Evolutionary conservation across 1,140 invertebrate genomes (phyloP).

Genomic region (Atta texana): DNA sequence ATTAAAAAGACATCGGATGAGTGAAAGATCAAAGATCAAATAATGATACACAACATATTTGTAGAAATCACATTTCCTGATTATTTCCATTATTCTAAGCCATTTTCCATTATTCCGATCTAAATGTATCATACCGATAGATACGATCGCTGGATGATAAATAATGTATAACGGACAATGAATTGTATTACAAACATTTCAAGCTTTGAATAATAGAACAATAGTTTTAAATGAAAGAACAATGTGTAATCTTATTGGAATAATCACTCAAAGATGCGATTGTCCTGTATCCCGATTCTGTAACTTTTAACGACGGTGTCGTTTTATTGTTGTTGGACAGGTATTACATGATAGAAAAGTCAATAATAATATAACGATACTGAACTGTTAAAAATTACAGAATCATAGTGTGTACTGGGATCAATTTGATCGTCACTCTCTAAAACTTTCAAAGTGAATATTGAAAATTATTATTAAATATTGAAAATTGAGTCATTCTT

Average conservation of each 20-base stretch:
- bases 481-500: too few species aligned
- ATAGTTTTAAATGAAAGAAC: not conserved
- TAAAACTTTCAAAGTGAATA: too few species aligned
- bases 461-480: too few species aligned
- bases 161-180: not conserved
- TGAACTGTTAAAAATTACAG: too few species aligned
- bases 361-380: too few species aligned
- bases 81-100: not conserved
- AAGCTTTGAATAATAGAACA: conserved; percentile 2
- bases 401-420: too few species aligned
- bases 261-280: not conserved
- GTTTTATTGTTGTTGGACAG: too few species aligned
- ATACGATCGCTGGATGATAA: not conserved
- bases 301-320: too few species aligned
- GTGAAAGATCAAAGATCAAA: not conserved
- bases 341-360: too few species aligned
- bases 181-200: conserved; percentile 20
- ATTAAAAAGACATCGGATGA: too few species aligned
- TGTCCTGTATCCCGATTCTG: not conserved
- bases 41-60: not conserved
- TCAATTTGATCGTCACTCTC: not conserved
- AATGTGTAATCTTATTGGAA: not conserved
- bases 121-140: not conserved
- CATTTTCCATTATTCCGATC: not conserved
- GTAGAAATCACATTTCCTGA: not conserved